Evolutionary conservation across 1,140 invertebrate species (phyloP), one percentile per base, ranked within the genome.

Genomic region (Rhopalosiphum padi): DNA sequence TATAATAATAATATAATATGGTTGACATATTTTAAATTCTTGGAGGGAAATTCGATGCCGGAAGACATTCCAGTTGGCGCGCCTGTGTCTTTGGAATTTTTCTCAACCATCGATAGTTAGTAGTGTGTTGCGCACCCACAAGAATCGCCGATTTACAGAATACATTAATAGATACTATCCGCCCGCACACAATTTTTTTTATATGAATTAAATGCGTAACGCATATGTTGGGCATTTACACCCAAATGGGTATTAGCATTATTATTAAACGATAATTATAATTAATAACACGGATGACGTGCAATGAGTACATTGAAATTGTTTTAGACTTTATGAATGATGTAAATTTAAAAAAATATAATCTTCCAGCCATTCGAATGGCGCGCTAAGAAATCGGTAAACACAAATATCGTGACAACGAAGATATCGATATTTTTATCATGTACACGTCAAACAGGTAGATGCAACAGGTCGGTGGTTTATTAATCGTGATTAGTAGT

Each of bases 31-130:
- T 55, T 93, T 30, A 86, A 93, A 93, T 93, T 93, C 91, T 85
- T 93, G 48, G 77, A 86, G 91, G 91, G 91, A 93, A 93, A 93
- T 93, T 93, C 91, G 82, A 83, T 11, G 91, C 82, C 91, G 15
- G 82, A 55, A 41, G 91, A 86, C 91, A 85, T 93, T 93, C 91
- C 91, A 93, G 91, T 93, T 93, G 91, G 91, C 91, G 91, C 91
- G 82, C 91, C 91, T 93, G 91, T 86, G 91, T 53, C 46, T 53
- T 86, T 53, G 91, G 91, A 93, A 93, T 93, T 93, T 93, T 22
- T 92, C 48, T 55, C 30, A 22, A 86, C 68, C 48, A 93, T 93
- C 91, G 91, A 93, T 93, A 86, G 90, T 91, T 93, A 86, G 90
- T 91, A 35, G 30, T 83, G 30, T 2, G n/a, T 15, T 15, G 89